These are phyloP conservation scores for Hypomecis atomaria DNA, from an alignment of 2,888 invertebrate genomes.

Conservation along the genomic window DNA sequence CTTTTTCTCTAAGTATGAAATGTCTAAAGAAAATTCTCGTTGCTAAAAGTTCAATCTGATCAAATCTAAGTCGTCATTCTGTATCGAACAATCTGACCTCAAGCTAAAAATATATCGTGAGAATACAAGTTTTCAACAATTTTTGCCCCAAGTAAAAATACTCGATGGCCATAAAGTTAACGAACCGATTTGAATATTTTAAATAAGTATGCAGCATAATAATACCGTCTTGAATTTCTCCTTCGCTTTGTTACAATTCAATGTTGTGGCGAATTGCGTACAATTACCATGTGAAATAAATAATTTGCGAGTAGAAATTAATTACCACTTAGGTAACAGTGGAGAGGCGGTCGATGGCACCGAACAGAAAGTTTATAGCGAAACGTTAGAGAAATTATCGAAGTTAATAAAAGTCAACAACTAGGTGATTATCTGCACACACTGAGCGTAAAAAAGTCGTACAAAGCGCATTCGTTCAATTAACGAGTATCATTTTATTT, in stretches of 20 bases:
- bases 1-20: no score
- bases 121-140: constrained; percentile 14
- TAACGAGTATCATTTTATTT: constrained; percentile 31
- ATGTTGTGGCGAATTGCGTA: constrained; percentile 25
- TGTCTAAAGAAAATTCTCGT: no score
- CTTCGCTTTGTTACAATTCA: constrained; percentile 22
- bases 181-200: constrained; percentile 35
- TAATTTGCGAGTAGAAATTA: constrained; percentile 15
- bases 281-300: constrained; percentile 12
- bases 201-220: constrained; percentile 20
- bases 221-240: constrained; percentile 32
- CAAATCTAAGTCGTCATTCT: neutral
- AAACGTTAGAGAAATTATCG: constrained; percentile 26
- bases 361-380: constrained; percentile 31
- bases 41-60: neutral
- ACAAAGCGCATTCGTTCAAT: constrained; percentile 32
- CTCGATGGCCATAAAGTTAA: constrained; percentile 31
- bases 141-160: constrained; percentile 13
- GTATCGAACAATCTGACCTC: neutral
- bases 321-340: constrained; percentile 19
- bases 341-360: constrained; percentile 18
- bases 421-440: constrained; percentile 33
- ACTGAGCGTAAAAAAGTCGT: constrained; percentile 23
- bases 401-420: constrained; percentile 34
- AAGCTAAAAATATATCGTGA: constrained; percentile 7